Conservation (phyloP, 2,113 vertebrate species). For the Siphamia tubifer region DNA sequence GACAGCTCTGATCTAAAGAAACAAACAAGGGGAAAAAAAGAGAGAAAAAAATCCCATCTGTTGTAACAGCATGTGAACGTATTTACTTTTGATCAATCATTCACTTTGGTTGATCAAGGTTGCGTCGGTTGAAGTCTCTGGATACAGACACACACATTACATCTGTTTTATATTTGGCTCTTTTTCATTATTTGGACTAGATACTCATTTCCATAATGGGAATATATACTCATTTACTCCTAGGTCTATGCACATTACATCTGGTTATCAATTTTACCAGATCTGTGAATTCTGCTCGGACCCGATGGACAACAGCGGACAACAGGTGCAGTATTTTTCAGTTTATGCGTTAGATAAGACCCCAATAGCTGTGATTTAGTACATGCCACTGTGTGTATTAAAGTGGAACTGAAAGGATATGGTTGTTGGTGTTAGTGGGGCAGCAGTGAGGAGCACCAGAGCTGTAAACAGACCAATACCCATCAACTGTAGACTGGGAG, state of each 20-base stretch:
- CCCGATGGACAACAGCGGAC: conserved; percentile 20
- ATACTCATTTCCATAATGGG: conserved; percentile 37
- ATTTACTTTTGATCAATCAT: conserved; percentile 76
- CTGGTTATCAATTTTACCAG: not conserved
- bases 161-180: not conserved
- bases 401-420: not conserved
- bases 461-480: conserved; percentile 54
- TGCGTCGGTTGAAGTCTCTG: not conserved
- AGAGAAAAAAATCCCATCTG: conserved; percentile 14
- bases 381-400: not conserved
- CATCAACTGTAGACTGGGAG: conserved; percentile 81
- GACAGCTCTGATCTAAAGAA: not conserved
- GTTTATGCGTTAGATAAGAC: no score
- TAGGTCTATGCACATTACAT: conserved; percentile 32
- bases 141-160: not conserved
- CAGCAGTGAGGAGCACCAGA: conserved; percentile 50
- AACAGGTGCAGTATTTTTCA: conserved; percentile 47
- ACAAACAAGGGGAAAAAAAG: not conserved
- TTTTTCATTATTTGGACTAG: not conserved
- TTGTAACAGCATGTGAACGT: conserved; percentile 44
- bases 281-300: conserved; percentile 6
- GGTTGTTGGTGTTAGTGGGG: not conserved
- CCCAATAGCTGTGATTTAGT: not conserved
- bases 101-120: conserved; percentile 47
- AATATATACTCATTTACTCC: conserved; percentile 9